Evolutionary conservation across 2,113 vertebrate genomes (phyloP).

Genomic region (Nettapus auritus): DNA sequence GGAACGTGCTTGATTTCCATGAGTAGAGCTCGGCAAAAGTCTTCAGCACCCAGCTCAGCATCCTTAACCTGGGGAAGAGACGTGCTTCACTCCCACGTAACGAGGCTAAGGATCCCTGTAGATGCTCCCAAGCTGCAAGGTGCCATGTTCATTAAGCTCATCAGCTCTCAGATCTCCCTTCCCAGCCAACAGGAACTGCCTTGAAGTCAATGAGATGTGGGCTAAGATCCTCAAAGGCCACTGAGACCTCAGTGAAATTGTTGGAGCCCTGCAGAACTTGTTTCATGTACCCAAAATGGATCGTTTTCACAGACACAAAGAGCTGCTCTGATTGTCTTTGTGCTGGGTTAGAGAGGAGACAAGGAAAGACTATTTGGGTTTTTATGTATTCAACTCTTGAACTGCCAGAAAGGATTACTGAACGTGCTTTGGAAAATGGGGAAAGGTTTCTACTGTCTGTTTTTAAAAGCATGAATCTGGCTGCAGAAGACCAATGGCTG

Average conservation of each 20-base stretch:
- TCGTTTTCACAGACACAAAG: neutral
- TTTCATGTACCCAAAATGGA: neutral
- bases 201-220: slow-evolving; percentile 18
- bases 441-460: neutral
- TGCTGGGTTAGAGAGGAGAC: neutral
- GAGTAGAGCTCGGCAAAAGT: neutral
- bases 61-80: neutral
- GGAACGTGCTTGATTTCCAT: neutral
- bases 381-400: neutral
- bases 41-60: fast-evolving
- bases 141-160: neutral
- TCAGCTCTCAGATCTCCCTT: slow-evolving; percentile 5
- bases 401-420: neutral
- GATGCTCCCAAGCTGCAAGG: neutral
- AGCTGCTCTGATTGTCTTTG: neutral
- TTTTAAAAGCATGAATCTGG: neutral
- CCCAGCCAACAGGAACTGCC: slow-evolving; percentile 27
- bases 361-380: neutral
- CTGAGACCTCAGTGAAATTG: neutral
- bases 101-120: neutral
- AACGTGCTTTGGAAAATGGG: neutral
- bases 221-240: neutral
- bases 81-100: fast-evolving
- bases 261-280: slow-evolving; percentile 14
- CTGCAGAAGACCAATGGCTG: neutral